Evolutionary conservation across 2,113 vertebrate genomes (phyloP).

Genomic region (Trogon melanurus): DNA sequence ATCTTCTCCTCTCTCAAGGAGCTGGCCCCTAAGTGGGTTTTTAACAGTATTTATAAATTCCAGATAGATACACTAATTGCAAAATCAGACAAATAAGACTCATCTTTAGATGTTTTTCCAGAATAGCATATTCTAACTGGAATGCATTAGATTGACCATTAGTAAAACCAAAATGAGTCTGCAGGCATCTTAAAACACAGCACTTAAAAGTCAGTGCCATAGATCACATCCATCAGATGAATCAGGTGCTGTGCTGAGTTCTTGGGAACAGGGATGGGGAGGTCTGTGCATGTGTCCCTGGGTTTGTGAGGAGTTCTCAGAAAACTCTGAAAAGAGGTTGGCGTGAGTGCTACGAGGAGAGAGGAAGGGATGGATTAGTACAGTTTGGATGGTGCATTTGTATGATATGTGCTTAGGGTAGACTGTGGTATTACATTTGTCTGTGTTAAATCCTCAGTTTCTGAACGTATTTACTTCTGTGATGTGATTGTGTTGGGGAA

Average conservation of each 20-base stretch:
- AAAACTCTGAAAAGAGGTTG: background rate
- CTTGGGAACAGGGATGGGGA: background rate
- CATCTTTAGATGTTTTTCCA: background rate
- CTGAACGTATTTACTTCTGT: background rate
- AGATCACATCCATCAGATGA: background rate
- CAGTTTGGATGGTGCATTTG: background rate
- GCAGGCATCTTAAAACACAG: background rate
- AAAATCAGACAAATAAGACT: background rate
- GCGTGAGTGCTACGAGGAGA: background rate
- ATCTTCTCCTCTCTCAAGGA: background rate
- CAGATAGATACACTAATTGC: background rate
- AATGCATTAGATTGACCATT: background rate
- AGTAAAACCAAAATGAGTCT: background rate
- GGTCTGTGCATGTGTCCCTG: background rate
- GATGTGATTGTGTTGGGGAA: background rate
- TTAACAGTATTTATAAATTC: background rate
- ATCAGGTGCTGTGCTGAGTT: rapidly evolving
- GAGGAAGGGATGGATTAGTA: background rate
- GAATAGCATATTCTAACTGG: background rate
- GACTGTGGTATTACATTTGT: background rate
- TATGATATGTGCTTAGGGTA: background rate
- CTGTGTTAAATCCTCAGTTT: background rate
- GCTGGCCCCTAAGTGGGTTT: background rate
- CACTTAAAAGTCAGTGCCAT: background rate
- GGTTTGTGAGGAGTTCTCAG: background rate